Evolutionary conservation across 2,888 invertebrate genomes (phyloP), one percentile per base, ranked within the genome.

Genomic region (Melitaea athalia): DNA sequence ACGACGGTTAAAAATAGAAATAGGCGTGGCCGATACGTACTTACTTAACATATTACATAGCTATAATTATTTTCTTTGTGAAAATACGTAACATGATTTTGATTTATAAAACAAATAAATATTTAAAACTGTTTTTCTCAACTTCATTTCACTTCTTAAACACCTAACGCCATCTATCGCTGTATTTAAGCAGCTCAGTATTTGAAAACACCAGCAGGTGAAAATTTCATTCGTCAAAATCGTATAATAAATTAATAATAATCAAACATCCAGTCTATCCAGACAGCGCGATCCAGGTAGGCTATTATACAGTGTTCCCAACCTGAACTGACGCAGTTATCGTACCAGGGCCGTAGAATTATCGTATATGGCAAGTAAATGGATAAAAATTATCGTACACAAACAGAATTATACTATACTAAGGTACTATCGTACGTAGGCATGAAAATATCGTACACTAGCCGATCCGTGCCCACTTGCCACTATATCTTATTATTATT

Each of bases 241-340:
- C 42, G 31, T 17, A 66, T 43, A 59, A 57, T n/a, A n/a, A n/a
- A n/a, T n/a, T n/a, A 64, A 24, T 31, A 14, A 49, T 45, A 17
- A 59, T 57, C 43, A 42, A 50, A 50, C 42, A 63, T 53, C 59
- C 63, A 53, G 68, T 59, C 57, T 24, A 63, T 53, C 59, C 63
- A 53, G 68, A 62, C 57, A 42, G 64, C 50, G 50, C 62, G 38
- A 24, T 74, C 78, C 80, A 83, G 78, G 78, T 80, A 77, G 71
- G 38, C 50, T 12, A 33, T n/a, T n/a, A n/a, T n/a, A n/a, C n/a
- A n/a, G n/a, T n/a, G n/a, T n/a, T n/a, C n/a, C n/a, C n/a, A n/a
- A n/a, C n/a, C n/a, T n/a, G n/a, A n/a, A n/a, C n/a, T n/a, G n/a
- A n/a, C n/a, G n/a, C n/a, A n/a, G n/a, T n/a, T n/a, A n/a, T n/a